Base-by-base conservation (phyloP, 2,888 invertebrate genomes). In the Clunio marinus region DNA sequence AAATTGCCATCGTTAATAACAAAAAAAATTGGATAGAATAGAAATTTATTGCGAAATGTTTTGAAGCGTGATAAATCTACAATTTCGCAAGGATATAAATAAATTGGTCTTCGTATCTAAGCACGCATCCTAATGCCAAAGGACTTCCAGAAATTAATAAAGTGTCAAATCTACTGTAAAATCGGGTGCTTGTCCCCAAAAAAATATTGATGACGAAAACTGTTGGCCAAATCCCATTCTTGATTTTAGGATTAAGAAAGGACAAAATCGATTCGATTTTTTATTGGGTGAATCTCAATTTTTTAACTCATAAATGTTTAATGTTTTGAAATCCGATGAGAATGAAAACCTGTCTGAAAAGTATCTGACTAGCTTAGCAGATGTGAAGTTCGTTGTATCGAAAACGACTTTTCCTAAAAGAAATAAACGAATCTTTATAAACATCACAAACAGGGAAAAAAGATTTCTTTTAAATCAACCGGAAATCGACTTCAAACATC, bases 111-210 rank as follows among this genome's bases (percentile, higher is more conserved):
- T 17, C 27, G 25, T 57, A 57, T 27, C 57, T 57, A 3, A 13
- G 45, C 17, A 15, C 15, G 7, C 15, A 45, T 45, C 45, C 27
- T 57, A 57, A 57, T 57, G 57, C 27, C 17, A 57, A 57, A 57
- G 20, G 57, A 57, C 57, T 27, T 25, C 2, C 25, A 46, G n/a
- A 63, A 63, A 63, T 63, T 63, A 63, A 63, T 63, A 63, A 63
- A 63, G 63, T 63, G 63, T 63, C 46, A 63, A 63, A 63, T 63
- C 63, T 63, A 37, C 45, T 63, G 63, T 63, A 25, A 63, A 63
- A 63, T 63, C 63, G 63, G 63, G 59, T 59, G 27, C n/a, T 17
- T 22, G n/a, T 55, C 24, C 20, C 27, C 57, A 8, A 57, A 25
- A 57, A 57, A 25, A 24, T n/a, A 57, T 57, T 57, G 32, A 10